Percentiles rank a stretch among this genome's conserved stretches.
These are phyloP conservation scores for Hylia prasina DNA, from an alignment of 2,113 vertebrate species.

Conservation along the genomic window DNA sequence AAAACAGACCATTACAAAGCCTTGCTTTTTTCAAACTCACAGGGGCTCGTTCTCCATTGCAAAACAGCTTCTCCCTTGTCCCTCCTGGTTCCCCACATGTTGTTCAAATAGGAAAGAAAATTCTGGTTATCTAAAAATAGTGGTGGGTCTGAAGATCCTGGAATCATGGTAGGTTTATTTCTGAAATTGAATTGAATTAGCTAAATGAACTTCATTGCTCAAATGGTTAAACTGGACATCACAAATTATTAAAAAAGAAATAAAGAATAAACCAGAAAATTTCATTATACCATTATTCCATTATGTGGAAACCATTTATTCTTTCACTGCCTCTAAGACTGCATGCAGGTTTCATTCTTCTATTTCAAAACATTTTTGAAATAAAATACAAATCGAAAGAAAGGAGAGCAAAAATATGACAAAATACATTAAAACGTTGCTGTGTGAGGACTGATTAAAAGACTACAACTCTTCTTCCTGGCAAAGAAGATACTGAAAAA, in stretches of 20 bases:
- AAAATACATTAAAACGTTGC: accelerated
- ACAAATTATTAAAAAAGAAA: background rate
- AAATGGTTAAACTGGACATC: background rate
- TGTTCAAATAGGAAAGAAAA: background rate
- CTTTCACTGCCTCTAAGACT: background rate
- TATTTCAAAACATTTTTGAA: background rate
- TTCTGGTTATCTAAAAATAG: background rate
- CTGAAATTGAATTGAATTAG: background rate
- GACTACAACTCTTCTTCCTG: background rate
- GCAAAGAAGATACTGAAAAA: background rate
- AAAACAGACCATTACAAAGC: no score
- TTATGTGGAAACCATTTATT: background rate
- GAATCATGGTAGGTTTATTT: background rate
- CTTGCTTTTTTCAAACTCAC: no score
- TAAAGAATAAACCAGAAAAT: background rate
- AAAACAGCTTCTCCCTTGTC: no score
- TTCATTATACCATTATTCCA: background rate
- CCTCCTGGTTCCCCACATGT: no score
- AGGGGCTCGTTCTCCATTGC: no score
- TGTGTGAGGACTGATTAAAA: background rate
- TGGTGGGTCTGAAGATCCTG: background rate
- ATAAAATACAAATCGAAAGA: background rate
- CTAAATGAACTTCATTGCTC: background rate
- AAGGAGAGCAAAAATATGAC: background rate
- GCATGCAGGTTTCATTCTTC: accelerated